A percentile compares a stretch with the other conserved stretches of the same genome.
Conservation (phyloP, 2,113 vertebrate genomes). For the Podilymbus podiceps region DNA sequence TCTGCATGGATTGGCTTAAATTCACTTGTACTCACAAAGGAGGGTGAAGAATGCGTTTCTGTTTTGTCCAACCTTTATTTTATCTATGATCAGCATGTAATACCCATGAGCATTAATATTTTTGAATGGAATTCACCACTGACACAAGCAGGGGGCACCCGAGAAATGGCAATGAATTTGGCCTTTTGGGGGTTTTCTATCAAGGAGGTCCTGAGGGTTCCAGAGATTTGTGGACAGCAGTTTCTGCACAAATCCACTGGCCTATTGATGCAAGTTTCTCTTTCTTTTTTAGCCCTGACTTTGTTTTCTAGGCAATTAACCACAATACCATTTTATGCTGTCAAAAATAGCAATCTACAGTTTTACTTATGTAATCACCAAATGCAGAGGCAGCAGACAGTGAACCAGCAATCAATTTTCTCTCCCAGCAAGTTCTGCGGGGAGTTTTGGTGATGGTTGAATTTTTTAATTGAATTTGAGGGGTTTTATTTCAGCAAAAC, state of each 20-base stretch:
- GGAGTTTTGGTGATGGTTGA: not conserved
- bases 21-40: not conserved
- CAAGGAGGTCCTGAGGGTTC: not conserved
- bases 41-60: not conserved
- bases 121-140: not conserved
- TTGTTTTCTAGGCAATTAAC: slow-evolving; percentile 57
- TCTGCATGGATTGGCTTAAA: not conserved
- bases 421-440: not conserved
- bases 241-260: not conserved
- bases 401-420: not conserved
- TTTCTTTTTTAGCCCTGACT: not conserved
- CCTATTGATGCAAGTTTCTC: not conserved
- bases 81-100: not conserved
- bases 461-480: slow-evolving; percentile 27
- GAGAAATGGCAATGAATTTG: not conserved
- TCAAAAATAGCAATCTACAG: slow-evolving; percentile 56
- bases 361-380: slow-evolving; percentile 52
- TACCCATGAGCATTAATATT: not conserved
- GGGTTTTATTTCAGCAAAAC: not conserved
- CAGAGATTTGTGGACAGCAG: not conserved
- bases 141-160: not conserved
- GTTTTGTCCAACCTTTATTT: not conserved
- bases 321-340: slow-evolving; percentile 44
- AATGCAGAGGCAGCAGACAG: slow-evolving; percentile 51
- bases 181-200: not conserved